A percentile compares a stretch with the other conserved stretches of the same genome.
Evolutionary conservation across 2,888 invertebrate species (phyloP).

Genomic region (Trachelus iudaicus): DNA sequence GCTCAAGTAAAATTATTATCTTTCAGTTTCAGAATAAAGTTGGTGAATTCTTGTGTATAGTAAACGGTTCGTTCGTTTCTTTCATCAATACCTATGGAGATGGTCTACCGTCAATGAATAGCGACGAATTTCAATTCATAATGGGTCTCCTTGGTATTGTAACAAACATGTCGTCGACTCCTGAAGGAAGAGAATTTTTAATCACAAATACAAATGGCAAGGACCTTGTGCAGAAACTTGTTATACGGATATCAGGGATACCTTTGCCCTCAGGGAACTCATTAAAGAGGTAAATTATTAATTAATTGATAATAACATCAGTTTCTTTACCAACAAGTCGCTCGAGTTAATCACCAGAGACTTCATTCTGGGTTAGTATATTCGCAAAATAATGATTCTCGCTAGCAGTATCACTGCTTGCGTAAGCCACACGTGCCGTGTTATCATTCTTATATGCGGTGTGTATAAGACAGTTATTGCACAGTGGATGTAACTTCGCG

Average conservation of each 20-base stretch:
- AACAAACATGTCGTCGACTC: conserved; percentile 59
- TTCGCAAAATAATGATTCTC: background rate
- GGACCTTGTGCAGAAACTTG: conserved; percentile 53
- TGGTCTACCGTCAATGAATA: conserved; percentile 49
- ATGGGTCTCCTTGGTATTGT: conserved; percentile 60
- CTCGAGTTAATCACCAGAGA: background rate
- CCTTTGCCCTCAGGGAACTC: conserved; percentile 51
- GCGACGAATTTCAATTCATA: conserved; percentile 61
- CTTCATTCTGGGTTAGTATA: background rate
- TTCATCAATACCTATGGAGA: conserved; percentile 59
- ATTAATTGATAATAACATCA: background rate
- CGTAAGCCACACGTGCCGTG: background rate
- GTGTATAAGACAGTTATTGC: background rate
- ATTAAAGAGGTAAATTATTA: conserved; percentile 49
- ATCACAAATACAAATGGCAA: conserved; percentile 54
- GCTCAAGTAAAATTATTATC: background rate
- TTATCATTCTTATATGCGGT: background rate
- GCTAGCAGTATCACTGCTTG: background rate
- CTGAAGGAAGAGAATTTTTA: conserved; percentile 60
- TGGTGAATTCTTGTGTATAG: conserved; percentile 58
- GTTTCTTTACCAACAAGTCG: background rate
- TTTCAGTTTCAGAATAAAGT: conserved; percentile 52
- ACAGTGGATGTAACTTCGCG: background rate
- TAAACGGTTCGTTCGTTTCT: conserved; percentile 56
- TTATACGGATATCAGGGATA: conserved; percentile 49